These are phyloP conservation scores for Drosophila paranaensis DNA, from an alignment of 2,888 invertebrate genomes.

Conservation along the genomic window DNA sequence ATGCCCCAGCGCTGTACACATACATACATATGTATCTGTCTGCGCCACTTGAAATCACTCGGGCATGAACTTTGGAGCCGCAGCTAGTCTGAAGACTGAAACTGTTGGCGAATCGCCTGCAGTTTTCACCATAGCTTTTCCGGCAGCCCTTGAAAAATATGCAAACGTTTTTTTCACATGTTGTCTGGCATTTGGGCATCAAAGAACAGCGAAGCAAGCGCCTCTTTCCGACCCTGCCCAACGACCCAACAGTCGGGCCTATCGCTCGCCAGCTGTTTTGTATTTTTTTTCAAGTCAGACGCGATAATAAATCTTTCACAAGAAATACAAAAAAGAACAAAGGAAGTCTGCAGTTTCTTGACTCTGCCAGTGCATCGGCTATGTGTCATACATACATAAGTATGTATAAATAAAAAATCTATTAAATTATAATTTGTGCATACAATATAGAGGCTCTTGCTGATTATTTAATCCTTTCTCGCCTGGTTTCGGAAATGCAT, in stretches of 20 bases:
- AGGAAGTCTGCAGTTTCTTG: conserved; percentile 45
- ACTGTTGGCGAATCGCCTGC: conserved; percentile 41
- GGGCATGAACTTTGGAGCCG: conserved; percentile 72
- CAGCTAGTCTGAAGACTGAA: conserved; percentile 30
- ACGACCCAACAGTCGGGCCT: background rate
- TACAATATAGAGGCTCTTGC: conserved; percentile 20
- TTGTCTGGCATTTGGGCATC: conserved; percentile 55
- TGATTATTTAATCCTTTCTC: conserved; percentile 63
- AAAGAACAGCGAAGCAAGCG: conserved; percentile 4
- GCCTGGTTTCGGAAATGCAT: conserved; percentile 52
- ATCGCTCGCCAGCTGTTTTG: conserved; percentile 53
- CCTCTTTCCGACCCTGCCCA: too few relatives aligned
- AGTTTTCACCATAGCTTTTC: conserved; percentile 44
- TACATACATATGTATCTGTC: conserved; percentile 9
- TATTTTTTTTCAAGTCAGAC: conserved; percentile 27
- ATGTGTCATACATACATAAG: background rate
- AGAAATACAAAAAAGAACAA: conserved; percentile 3
- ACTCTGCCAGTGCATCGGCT: conserved; percentile 31
- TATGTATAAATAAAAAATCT: conserved; percentile 2
- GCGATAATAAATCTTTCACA: conserved; percentile 59
- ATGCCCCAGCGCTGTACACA: conserved; percentile 21
- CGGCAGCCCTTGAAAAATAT: conserved; percentile 62
- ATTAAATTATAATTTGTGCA: conserved; percentile 37
- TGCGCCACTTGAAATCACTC: conserved; percentile 67
- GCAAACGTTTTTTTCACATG: conserved; percentile 62